Evolutionary conservation across 2,888 invertebrate species (phyloP).

Genomic region (Nowickia ferox): DNA sequence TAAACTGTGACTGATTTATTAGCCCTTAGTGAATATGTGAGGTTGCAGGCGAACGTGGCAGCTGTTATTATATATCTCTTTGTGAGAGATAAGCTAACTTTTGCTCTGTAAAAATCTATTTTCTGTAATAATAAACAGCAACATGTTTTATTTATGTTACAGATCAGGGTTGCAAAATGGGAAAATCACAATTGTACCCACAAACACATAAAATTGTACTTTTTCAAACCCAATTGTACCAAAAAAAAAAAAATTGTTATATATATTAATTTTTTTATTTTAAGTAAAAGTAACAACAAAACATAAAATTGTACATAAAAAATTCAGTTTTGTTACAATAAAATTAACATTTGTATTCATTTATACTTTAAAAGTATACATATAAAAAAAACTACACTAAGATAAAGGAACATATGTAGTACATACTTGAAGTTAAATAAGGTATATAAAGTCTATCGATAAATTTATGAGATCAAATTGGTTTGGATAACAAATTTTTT

Average conservation of each 20-base stretch:
- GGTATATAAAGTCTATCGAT: too few relatives aligned
- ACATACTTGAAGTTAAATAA: neutral
- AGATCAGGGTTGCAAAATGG: neutral
- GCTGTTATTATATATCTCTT: too few relatives aligned
- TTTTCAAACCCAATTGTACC: neutral
- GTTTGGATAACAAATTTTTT: neutral
- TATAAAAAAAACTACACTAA: neutral
- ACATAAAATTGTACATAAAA: slow-evolving; percentile 5
- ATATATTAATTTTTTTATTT: neutral
- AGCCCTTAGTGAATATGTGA: too few relatives aligned
- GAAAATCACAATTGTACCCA: neutral
- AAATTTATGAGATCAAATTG: too few relatives aligned
- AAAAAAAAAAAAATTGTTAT: neutral
- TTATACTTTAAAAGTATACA: neutral
- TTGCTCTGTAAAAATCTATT: too few relatives aligned
- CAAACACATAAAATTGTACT: neutral
- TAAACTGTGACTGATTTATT: too few relatives aligned
- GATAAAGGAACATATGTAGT: neutral
- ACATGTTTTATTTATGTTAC: too few relatives aligned
- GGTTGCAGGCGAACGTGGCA: too few relatives aligned
- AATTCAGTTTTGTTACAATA: too few relatives aligned
- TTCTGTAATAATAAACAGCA: too few relatives aligned
- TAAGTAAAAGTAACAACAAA: neutral
- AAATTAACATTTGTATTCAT: neutral
- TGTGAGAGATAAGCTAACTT: too few relatives aligned